Evolutionary conservation across 2,888 invertebrate genomes (phyloP).

Genomic region (Ethmia dodecea): DNA sequence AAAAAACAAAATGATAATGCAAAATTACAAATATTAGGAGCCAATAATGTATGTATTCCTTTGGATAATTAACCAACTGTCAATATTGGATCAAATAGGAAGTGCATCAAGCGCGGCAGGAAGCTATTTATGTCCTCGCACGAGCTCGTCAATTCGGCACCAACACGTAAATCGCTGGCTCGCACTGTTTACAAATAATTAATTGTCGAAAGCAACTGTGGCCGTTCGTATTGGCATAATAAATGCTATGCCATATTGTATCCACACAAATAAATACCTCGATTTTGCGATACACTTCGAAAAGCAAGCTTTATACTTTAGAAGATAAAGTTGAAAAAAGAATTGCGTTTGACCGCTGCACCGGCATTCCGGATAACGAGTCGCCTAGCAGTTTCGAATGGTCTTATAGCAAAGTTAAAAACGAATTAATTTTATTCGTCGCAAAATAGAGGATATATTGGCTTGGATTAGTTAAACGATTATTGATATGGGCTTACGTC

Average conservation of each 20-base stretch:
- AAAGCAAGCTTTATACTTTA: constrained; percentile 25
- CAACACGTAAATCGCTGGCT: constrained; percentile 32
- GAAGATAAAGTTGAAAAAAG: constrained; percentile 21
- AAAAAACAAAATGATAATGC: no score
- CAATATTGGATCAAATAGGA: not conserved
- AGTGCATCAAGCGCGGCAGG: constrained; percentile 8
- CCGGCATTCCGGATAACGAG: constrained; percentile 18
- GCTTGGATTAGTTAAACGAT: constrained; percentile 69
- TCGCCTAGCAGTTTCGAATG: constrained; percentile 34
- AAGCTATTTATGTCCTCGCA: constrained; percentile 53
- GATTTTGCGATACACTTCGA: no score
- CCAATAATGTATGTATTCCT: no score
- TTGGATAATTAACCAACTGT: not conserved
- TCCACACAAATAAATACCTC: constrained; percentile 45
- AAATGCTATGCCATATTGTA: constrained; percentile 60
- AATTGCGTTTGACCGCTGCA: constrained; percentile 6
- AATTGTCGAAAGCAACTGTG: constrained; percentile 70
- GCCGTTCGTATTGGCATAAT: constrained; percentile 66
- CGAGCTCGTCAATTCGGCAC: constrained; percentile 35
- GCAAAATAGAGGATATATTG: constrained; percentile 71
- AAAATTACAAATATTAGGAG: no score
- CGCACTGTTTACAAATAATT: constrained; percentile 73
- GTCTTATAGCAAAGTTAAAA: constrained; percentile 61
- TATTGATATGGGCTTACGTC: constrained; percentile 21
- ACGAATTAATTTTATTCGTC: constrained; percentile 69